Conservation (phyloP, 1,140 invertebrate genomes). For the Ips nitidus region DNA sequence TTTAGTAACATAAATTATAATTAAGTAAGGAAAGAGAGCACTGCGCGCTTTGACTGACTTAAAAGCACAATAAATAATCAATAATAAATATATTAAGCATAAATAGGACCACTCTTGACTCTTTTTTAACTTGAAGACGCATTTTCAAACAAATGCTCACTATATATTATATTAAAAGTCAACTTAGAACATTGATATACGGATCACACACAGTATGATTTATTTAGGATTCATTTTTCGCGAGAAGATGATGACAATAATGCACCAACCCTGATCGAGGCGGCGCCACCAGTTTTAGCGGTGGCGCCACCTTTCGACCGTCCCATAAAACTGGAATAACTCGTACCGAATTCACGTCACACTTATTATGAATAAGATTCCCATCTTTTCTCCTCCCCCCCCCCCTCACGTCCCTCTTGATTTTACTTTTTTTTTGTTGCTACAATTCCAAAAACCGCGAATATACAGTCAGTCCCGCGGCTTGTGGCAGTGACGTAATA, state of each 20-base stretch:
- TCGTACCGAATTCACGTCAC: constrained; percentile 44
- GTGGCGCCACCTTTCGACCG: constrained; percentile 22
- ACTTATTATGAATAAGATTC: constrained; percentile 43
- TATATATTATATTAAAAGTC: constrained; percentile 43
- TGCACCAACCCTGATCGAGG: constrained; percentile 39
- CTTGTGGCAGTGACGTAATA: too few relatives aligned
- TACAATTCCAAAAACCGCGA: too few relatives aligned
- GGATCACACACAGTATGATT: constrained; percentile 55
- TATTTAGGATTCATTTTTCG: constrained; percentile 36
- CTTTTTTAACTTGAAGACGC: constrained; percentile 29
- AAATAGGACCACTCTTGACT: constrained; percentile 4
- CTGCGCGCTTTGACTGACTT: too few relatives aligned
- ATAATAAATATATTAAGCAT: constrained; percentile 16
- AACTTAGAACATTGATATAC: constrained; percentile 55
- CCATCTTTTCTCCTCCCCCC: background rate
- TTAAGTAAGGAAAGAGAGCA: too few relatives aligned
- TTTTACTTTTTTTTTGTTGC: background rate
- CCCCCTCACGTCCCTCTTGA: too few relatives aligned
- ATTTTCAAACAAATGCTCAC: constrained; percentile 53
- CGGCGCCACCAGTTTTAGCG: background rate
- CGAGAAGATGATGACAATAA: constrained; percentile 34
- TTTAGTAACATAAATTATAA: too few relatives aligned
- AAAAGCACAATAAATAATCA: background rate
- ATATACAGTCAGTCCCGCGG: too few relatives aligned
- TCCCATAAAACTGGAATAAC: constrained; percentile 54